phyloP scores from a whole-genome alignment of 2,888 invertebrate species.

The Cantharis lateralis region DNA sequence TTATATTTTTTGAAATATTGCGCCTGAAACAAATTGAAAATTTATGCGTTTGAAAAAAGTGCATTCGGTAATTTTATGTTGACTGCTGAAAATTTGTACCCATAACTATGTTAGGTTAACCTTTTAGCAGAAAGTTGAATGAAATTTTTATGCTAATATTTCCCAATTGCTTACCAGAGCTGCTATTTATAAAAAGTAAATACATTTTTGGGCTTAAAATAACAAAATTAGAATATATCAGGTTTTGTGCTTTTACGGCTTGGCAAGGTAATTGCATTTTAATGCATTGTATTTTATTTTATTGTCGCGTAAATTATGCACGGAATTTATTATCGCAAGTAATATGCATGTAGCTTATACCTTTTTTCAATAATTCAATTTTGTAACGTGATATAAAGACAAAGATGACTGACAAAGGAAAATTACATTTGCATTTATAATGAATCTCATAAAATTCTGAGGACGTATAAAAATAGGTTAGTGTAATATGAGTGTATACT shows the following conservation, averaged over 20 bases:
- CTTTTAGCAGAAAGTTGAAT: not conserved
- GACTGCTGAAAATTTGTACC: not conserved
- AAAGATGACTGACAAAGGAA: constrained; percentile 25
- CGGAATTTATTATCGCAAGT: not conserved
- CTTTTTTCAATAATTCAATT: constrained; percentile 5
- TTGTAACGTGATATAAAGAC: constrained; percentile 20
- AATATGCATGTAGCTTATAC: not conserved
- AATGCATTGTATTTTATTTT: not conserved
- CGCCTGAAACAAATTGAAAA: not conserved
- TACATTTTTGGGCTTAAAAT: not conserved
- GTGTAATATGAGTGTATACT: constrained; percentile 30
- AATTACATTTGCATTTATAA: constrained; percentile 33
- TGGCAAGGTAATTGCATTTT: not conserved
- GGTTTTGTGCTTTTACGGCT: not conserved
- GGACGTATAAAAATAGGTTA: constrained; percentile 32
- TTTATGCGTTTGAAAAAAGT: not conserved
- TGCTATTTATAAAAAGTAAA: not conserved
- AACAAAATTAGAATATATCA: not conserved
- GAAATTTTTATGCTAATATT: not conserved
- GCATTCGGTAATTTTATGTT: not conserved
- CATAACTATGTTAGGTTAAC: not conserved
- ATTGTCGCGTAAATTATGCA: not conserved
- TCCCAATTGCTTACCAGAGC: not conserved
- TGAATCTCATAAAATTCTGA: constrained; percentile 30
- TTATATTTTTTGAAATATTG: too few relatives aligned